Base-by-base conservation (phyloP, 2,113 vertebrate genomes). In the Steatornis caripensis region DNA sequence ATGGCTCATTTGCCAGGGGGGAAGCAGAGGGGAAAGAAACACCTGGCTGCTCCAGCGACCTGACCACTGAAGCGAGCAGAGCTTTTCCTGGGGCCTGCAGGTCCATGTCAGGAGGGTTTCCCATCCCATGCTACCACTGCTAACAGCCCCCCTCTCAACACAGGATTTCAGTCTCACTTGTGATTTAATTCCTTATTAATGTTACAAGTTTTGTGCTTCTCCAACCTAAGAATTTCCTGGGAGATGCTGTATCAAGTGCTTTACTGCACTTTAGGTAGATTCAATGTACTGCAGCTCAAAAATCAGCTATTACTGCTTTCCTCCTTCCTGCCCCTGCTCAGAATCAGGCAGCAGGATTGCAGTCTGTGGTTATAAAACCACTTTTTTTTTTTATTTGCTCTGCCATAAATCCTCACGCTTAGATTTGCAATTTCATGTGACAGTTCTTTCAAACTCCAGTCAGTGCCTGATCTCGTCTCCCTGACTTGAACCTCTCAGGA, bases 391-490 rank as follows among this genome's bases (percentile, higher is more conserved):
- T 60, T 39, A 57, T 68, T 84, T 85, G 84, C 27, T 91, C 49
- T 95, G 75, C 77, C 95, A 95, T 53, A 96, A 96, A 96, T 94
- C 87, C 90, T 91, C 11, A 3, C 4, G 2, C 65, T 89, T 91
- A 82, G 91, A 96, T 96, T 96, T 96, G 61, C 84, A 91, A 57
- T 96, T 96, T 93, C 90, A 93, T 79, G 58, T 90, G 93, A 94
- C 93, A 96, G 90, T 41, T 91, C 91, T 94, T 96, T n/a, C n/a
- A n/a, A n/a, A n/a, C n/a, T n/a, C n/a, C n/a, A n/a, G n/a, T n/a
- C n/a, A n/a, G n/a, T n/a, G n/a, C n/a, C n/a, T n/a, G n/a, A n/a
- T 96, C 84, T 83, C 2, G 0, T 82, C 87, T 83, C 54, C 62
- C 49, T 70, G 57, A 91, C 71, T 93, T 66, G 78, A 96, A 75